phyloP scores from a whole-genome alignment of 1,140 invertebrate genomes.

The Centruroides vittatus region DNA sequence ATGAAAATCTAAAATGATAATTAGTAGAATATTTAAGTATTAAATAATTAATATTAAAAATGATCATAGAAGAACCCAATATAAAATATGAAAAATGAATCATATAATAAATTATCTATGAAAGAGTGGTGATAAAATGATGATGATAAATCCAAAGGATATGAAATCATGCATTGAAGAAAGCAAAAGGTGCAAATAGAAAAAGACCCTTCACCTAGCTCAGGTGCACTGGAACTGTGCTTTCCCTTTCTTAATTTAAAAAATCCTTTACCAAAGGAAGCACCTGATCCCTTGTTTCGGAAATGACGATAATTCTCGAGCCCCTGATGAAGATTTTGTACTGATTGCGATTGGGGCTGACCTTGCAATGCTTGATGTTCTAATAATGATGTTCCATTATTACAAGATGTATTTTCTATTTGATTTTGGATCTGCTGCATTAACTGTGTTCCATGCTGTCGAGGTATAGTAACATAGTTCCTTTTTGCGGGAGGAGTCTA shows the following conservation, averaged over 20 bases:
- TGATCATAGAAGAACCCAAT: no score
- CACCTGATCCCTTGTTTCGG: constrained; percentile 28
- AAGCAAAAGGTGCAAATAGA: not conserved
- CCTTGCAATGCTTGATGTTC: not conserved
- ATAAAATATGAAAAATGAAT: no score
- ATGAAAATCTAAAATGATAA: no score
- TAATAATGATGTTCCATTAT: not conserved
- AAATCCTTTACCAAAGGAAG: constrained; percentile 53
- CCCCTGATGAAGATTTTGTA: constrained; percentile 7
- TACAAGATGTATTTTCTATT: not conserved
- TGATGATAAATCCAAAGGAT: not conserved
- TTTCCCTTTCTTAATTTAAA: constrained; percentile 38
- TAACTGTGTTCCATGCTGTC: constrained; percentile 33
- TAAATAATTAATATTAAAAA: no score
- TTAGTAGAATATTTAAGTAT: no score
- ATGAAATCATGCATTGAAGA: not conserved
- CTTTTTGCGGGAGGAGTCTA: constrained; percentile 54
- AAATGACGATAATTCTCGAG: not conserved
- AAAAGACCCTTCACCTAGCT: constrained; percentile 53
- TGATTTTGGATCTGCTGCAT: constrained; percentile 12
- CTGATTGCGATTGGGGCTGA: constrained; percentile 8
- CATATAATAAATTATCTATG: no score
- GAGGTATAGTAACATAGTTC: constrained; percentile 57
- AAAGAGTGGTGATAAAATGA: not conserved
- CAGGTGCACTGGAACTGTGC: constrained; percentile 74